phyloP scores from a whole-genome alignment of 1,140 invertebrate genomes.

The Drosophila pallidifrons region DNA sequence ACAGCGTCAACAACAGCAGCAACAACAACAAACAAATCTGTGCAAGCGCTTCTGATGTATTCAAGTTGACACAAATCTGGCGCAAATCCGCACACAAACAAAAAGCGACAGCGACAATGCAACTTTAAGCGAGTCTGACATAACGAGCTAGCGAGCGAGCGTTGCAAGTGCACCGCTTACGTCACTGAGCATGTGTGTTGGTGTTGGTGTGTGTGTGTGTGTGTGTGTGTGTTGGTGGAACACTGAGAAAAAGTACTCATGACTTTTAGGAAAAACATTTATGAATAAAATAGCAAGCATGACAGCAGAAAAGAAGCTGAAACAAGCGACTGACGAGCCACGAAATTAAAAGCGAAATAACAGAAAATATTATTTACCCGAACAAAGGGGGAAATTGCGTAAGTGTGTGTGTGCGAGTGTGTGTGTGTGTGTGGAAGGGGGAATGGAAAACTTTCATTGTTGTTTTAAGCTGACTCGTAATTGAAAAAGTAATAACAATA shows the following conservation, averaged over 20 bases:
- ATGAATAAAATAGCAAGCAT: slow-evolving; percentile 75
- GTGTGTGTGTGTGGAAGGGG: background rate
- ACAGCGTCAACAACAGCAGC: slow-evolving; percentile 29
- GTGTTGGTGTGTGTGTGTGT: slow-evolving; percentile 27
- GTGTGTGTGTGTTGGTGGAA: slow-evolving; percentile 22
- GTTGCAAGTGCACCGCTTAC: slow-evolving; percentile 32
- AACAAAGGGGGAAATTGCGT: background rate
- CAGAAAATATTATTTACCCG: slow-evolving; percentile 32
- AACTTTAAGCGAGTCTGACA: slow-evolving; percentile 76
- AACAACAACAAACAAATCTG: slow-evolving; percentile 69
- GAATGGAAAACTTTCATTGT: slow-evolving; percentile 32
- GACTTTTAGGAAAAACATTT: slow-evolving; percentile 64
- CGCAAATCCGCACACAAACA: slow-evolving; percentile 75
- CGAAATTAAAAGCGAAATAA: slow-evolving; percentile 78
- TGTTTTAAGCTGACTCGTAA: slow-evolving; percentile 57
- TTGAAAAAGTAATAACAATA: slow-evolving; percentile 74
- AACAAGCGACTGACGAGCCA: slow-evolving; percentile 59
- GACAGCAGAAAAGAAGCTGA: slow-evolving; percentile 40
- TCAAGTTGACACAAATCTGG: slow-evolving; percentile 84
- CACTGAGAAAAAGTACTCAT: slow-evolving; percentile 33
- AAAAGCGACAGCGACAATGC: slow-evolving; percentile 51
- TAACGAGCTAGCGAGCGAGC: slow-evolving; percentile 32
- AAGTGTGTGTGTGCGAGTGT: background rate
- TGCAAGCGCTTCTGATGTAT: slow-evolving; percentile 81
- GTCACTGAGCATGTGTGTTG: slow-evolving; percentile 33